Evolutionary conservation across 1,140 invertebrate species (phyloP).

Genomic region (Neodiprion fabricii): DNA sequence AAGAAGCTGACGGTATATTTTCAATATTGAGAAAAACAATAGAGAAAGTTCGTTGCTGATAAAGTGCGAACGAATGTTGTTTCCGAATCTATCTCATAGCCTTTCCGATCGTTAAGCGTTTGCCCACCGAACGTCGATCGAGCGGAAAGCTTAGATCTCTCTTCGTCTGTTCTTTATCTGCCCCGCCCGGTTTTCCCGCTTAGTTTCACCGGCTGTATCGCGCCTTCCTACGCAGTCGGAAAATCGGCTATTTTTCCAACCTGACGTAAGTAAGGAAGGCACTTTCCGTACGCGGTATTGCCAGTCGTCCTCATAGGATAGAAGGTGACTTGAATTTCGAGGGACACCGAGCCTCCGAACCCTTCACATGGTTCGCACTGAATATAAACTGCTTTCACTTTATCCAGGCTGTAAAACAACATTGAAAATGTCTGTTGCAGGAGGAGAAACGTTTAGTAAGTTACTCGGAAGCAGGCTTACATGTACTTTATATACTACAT

Average conservation of each 20-base stretch:
- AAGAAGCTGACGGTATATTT: background rate
- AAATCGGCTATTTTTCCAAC: background rate
- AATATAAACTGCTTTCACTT: slow-evolving; percentile 1
- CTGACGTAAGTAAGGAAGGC: background rate
- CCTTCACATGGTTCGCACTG: background rate
- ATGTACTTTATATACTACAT: background rate
- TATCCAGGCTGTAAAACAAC: background rate
- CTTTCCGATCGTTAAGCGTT: background rate
- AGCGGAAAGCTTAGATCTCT: background rate
- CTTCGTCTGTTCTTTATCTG: no score
- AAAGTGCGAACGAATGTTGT: background rate
- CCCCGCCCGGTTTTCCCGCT: background rate
- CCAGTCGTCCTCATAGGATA: background rate
- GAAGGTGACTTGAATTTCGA: background rate
- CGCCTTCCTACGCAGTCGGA: background rate
- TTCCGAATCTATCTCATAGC: background rate
- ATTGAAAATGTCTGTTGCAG: background rate
- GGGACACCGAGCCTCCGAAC: background rate
- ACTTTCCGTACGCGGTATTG: background rate
- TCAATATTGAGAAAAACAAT: background rate
- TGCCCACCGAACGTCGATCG: background rate
- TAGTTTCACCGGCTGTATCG: background rate
- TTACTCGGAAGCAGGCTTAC: background rate
- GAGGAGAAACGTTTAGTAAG: background rate
- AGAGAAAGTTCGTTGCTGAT: background rate